Evolutionary conservation across 2,888 invertebrate genomes (phyloP), one percentile per base, ranked within the genome.

Genomic region (Drosophila ochracea): DNA sequence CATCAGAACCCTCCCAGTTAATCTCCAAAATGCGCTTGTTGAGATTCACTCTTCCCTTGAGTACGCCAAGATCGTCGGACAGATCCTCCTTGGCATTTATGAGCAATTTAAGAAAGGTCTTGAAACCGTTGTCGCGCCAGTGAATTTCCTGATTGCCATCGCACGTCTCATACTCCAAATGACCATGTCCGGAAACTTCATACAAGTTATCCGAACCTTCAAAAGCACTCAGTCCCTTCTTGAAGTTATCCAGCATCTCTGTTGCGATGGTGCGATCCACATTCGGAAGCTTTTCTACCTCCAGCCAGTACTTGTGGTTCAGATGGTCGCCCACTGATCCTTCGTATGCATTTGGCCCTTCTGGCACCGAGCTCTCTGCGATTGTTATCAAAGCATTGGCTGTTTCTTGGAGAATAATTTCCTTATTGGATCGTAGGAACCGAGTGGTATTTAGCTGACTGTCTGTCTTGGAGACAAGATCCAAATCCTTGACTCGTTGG

Each of bases 41-140:
- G 1, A 93, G 68, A 19, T 80, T 68, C 3, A 92, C 84, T 47
- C 70, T 93, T 2, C 93, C 91, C 3, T 92, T 90, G 0, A 93
- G 78, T 4, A 83, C 4, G 2, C 93, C 92, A 25, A 80, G 70
- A 39, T 89, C 84, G 0, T 78, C 80, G 0, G 79, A 57, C 5
- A 62, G 43, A 37, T 78, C 65, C 10, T 69, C 53, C 2, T 75
- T 64, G 19, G 84, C 37, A 1, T 83, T 70, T 95, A 95, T 94
- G 76, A 97, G 93, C 61, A 97, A 87, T 82, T 96, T 95, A 49
- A 97, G 93, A 68, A 97, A 93, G 2, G 94, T 95, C 77, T 94
- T 94, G 89, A 95, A 97, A 0, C 97, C 97, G 69, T 94, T 95
- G 60, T 95, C 94, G 78, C 96, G 96, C 97, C 97, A 98, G 86